phyloP scores from a whole-genome alignment of 2,888 invertebrate species.

The Tetramorium bicarinatum region DNA sequence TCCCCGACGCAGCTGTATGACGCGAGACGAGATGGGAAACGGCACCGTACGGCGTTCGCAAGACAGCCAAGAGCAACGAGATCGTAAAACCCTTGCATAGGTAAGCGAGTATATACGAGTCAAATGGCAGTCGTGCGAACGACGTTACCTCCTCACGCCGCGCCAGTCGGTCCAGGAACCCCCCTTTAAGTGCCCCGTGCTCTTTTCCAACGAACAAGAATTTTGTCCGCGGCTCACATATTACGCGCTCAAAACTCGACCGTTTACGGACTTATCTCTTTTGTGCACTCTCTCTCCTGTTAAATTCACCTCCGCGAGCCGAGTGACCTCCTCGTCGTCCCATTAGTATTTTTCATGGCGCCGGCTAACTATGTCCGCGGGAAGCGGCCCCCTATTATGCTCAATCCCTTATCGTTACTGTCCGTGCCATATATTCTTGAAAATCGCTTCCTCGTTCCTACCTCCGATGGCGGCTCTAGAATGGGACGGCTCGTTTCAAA shows the following conservation, averaged over 20 bases:
- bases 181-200: conserved; percentile 6
- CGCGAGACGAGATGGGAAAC: conserved; percentile 21
- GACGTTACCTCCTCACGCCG: conserved; percentile 37
- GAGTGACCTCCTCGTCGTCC: conserved; percentile 77
- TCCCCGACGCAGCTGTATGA: conserved; percentile 34
- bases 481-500: conserved; percentile 65
- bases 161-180: not conserved
- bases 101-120: not conserved
- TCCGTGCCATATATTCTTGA: conserved; percentile 77
- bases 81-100: conserved; percentile 53
- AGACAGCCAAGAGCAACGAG: conserved; percentile 31
- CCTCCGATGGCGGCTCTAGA: conserved; percentile 57
- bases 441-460: conserved; percentile 72
- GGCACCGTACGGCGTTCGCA: conserved; percentile 9
- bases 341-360: conserved; percentile 84
- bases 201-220: conserved; percentile 38
- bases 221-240: conserved; percentile 69
- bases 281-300: conserved; percentile 78
- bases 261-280: conserved; percentile 77
- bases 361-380: conserved; percentile 78
- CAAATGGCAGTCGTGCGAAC: conserved; percentile 17
- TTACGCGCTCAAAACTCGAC: conserved; percentile 71
- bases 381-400: conserved; percentile 79
- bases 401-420: conserved; percentile 80
- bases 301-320: conserved; percentile 82